Evolutionary conservation across 2,797 vertebrate genomes (phyloP).

Genomic region (Clarias platycephalus): DNA sequence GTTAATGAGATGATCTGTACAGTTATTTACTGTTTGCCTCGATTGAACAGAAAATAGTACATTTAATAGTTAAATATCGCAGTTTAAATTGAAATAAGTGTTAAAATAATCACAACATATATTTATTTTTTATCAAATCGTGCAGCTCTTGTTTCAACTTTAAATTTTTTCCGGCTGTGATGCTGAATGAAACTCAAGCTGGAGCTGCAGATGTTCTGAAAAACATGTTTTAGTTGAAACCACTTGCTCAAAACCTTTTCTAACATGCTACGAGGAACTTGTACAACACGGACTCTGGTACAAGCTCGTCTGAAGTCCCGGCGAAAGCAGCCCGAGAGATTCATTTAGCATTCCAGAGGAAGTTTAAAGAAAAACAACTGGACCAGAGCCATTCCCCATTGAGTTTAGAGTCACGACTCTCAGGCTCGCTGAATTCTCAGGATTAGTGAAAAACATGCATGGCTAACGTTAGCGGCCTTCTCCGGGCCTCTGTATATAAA

Average conservation of each 20-base stretch:
- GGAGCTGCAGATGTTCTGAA: background rate
- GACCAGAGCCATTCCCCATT: conserved; percentile 19
- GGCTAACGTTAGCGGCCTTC: conserved; percentile 2
- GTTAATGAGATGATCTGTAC: too few species aligned
- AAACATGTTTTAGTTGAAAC: background rate
- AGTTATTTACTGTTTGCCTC: too few species aligned
- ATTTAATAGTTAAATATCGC: too few species aligned
- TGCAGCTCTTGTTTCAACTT: background rate
- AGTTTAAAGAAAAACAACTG: conserved; percentile 39
- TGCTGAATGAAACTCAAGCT: background rate
- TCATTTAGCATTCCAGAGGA: conserved; percentile 28
- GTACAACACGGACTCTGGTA: background rate
- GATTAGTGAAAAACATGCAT: background rate
- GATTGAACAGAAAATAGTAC: too few species aligned
- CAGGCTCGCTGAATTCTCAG: background rate
- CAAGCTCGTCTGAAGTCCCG: background rate
- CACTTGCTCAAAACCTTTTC: background rate
- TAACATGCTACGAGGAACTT: background rate
- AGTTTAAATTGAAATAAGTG: too few species aligned
- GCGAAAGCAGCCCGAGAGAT: background rate
- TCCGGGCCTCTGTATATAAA: background rate
- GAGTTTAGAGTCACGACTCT: conserved; percentile 27
- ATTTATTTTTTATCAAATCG: too few species aligned
- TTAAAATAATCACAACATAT: too few species aligned
- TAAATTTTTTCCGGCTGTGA: background rate